Evolutionary conservation across 2,113 vertebrate genomes (phyloP).

Genomic region (Pomatostomus ruficeps): DNA sequence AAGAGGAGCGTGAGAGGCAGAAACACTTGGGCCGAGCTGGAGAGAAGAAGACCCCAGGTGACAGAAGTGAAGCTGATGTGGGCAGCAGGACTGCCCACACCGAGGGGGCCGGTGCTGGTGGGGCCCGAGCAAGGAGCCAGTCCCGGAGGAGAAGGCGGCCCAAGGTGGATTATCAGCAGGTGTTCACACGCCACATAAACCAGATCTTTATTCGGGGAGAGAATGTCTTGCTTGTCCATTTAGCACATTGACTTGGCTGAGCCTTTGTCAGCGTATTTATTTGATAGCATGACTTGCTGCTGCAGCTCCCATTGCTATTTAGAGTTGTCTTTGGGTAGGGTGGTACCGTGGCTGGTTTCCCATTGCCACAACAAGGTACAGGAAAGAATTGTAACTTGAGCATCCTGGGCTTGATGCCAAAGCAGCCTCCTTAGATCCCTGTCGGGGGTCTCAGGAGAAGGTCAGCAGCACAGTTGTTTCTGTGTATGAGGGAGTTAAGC

Average conservation of each 20-base stretch:
- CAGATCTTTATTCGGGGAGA: conserved; percentile 96
- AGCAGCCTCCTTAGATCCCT: not conserved
- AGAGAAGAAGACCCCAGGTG: conserved; percentile 55
- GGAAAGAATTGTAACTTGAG: not conserved
- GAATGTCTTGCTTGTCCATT: conserved; percentile 90
- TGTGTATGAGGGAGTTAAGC: not conserved
- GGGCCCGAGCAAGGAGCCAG: conserved; percentile 54
- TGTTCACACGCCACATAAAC: conserved; percentile 89
- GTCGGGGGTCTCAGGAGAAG: not conserved
- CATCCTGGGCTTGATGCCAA: not conserved
- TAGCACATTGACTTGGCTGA: conserved; percentile 71
- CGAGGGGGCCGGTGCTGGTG: conserved; percentile 56
- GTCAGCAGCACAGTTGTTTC: not conserved
- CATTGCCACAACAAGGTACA: not conserved
- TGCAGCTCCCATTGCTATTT: conserved; percentile 32
- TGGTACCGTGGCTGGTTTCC: not conserved
- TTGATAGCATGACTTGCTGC: conserved; percentile 61
- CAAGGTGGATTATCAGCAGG: conserved; percentile 84
- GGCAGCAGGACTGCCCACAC: conserved; percentile 63
- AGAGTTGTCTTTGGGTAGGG: conserved; percentile 3
- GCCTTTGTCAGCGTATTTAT: conserved; percentile 16
- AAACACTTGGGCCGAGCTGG: conserved; percentile 38
- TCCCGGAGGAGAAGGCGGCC: conserved; percentile 65
- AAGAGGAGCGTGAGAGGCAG: conserved; percentile 15
- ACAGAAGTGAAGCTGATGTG: conserved; percentile 63